Evolutionary conservation across 2,113 vertebrate genomes (phyloP).

Genomic region (Grus americana): DNA sequence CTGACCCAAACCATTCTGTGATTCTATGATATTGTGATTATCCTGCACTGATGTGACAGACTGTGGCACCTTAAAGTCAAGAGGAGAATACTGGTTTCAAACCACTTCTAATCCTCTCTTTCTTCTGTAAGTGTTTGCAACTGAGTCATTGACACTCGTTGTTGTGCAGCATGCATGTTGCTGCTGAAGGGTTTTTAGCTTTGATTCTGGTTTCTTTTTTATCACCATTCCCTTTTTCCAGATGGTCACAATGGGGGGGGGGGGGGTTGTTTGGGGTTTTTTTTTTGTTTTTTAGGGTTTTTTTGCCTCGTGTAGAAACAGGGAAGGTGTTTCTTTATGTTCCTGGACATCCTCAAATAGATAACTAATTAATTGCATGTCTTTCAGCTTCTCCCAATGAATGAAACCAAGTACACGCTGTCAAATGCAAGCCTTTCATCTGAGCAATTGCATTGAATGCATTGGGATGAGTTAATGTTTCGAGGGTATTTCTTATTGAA

Average conservation of each 20-base stretch:
- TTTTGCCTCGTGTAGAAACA: background rate
- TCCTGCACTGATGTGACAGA: fast-evolving
- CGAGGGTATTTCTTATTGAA: background rate
- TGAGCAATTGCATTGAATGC: background rate
- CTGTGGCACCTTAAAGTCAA: background rate
- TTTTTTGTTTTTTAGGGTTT: too few relatives aligned
- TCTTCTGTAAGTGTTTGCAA: background rate
- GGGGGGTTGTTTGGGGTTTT: too few relatives aligned
- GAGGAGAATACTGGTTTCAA: background rate
- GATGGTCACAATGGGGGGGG: background rate
- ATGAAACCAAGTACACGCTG: background rate
- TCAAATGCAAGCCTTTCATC: background rate
- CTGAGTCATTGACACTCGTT: background rate
- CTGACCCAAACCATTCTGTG: background rate
- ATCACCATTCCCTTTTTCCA: background rate
- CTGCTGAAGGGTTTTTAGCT: background rate
- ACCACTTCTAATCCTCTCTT: background rate
- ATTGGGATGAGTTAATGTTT: background rate
- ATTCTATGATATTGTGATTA: background rate
- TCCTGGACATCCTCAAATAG: background rate
- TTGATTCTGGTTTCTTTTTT: background rate
- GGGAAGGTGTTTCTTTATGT: background rate
- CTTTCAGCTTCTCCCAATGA: background rate
- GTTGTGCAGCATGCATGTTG: background rate
- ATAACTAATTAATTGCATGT: background rate